Conservation (phyloP, 2,113 vertebrate species). For the Pollachius pollachius region DNA sequence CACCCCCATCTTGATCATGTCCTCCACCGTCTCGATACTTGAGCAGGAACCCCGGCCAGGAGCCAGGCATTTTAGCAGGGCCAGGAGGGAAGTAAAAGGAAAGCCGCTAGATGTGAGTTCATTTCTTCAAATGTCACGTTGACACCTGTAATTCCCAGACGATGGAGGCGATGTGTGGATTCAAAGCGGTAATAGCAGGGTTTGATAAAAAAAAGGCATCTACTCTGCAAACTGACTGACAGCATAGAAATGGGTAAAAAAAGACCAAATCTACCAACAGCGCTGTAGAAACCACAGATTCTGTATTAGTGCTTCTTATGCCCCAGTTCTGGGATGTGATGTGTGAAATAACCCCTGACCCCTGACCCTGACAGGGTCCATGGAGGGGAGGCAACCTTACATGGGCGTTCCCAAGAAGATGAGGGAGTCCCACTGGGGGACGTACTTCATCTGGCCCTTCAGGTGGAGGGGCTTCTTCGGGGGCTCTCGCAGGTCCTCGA, state of each 20-base stretch:
- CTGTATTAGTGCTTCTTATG: too few relatives aligned
- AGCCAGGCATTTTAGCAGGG: background rate
- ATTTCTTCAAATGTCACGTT: background rate
- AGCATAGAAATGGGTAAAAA: too few relatives aligned
- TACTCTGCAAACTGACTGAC: too few relatives aligned
- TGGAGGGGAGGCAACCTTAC: conserved; percentile 49
- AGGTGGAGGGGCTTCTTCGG: conserved; percentile 74
- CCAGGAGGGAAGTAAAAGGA: background rate
- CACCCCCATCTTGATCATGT: conserved; percentile 79
- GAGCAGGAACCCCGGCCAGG: background rate
- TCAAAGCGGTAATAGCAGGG: too few relatives aligned
- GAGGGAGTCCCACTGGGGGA: conserved; percentile 77
- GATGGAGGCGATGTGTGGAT: too few relatives aligned
- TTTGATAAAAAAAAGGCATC: too few relatives aligned
- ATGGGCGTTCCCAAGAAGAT: conserved; percentile 76
- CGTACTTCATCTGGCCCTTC: conserved; percentile 78
- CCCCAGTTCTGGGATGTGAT: too few relatives aligned
- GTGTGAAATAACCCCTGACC: too few relatives aligned
- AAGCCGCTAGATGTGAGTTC: background rate
- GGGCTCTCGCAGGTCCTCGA: conserved; percentile 74
- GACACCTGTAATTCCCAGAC: background rate
- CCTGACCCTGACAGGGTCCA: too few relatives aligned
- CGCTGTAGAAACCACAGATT: too few relatives aligned
- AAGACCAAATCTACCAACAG: too few relatives aligned
- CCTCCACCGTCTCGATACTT: conserved; percentile 74